phyloP scores from a whole-genome alignment of 2,113 vertebrate species.

The Nymphicus hollandicus region DNA sequence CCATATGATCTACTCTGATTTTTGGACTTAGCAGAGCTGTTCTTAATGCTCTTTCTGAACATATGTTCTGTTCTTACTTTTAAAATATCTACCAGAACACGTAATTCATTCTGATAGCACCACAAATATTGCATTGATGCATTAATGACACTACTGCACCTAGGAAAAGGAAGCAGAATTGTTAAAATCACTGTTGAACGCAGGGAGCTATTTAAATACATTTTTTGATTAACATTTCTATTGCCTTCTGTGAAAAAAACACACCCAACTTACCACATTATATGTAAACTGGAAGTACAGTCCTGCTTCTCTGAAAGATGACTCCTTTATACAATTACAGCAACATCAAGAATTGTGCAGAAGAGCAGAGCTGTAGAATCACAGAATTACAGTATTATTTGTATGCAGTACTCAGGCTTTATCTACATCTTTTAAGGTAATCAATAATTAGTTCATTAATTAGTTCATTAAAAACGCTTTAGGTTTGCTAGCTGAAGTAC shows the following conservation, averaged over 20 bases:
- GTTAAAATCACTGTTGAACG: background rate
- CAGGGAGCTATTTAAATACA: background rate
- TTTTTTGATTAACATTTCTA: background rate
- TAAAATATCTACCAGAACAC: conserved; percentile 51
- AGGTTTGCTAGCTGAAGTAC: background rate
- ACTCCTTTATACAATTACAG: background rate
- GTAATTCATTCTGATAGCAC: conserved; percentile 28
- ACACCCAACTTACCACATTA: background rate
- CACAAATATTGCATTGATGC: conserved; percentile 26
- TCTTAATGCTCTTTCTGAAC: conserved; percentile 36
- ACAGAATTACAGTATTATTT: background rate
- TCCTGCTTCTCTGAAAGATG: background rate
- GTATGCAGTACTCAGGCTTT: background rate
- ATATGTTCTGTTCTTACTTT: conserved; percentile 38
- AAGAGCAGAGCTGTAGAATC: background rate
- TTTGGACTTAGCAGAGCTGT: background rate
- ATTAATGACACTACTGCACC: conserved; percentile 10
- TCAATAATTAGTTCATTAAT: background rate
- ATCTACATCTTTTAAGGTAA: background rate
- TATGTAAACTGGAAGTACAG: background rate
- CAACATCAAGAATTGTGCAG: background rate
- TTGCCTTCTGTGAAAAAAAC: background rate
- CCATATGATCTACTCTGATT: conserved; percentile 6
- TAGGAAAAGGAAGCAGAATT: background rate
- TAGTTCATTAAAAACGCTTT: background rate